phyloP scores from a whole-genome alignment of 2,888 invertebrate genomes.

The Lypha dubia region DNA sequence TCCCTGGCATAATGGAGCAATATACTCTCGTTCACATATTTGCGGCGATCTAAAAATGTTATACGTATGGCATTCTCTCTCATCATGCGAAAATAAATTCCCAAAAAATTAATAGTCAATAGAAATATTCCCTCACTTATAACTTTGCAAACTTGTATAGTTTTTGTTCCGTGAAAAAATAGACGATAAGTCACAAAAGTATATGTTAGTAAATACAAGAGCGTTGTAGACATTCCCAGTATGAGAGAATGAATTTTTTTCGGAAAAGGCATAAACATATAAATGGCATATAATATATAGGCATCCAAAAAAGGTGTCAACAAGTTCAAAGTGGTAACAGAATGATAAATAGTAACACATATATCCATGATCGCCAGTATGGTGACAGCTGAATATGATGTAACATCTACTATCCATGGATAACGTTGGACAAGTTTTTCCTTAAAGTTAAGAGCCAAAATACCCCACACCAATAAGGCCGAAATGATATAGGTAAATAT shows the following conservation, averaged over 20 bases:
- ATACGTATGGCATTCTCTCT: slow-evolving; percentile 93
- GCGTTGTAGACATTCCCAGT: slow-evolving; percentile 88
- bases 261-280: slow-evolving; percentile 92
- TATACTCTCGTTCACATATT: slow-evolving; percentile 93
- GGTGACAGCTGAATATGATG: slow-evolving; percentile 83
- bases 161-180: slow-evolving; percentile 76
- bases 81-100: slow-evolving; percentile 93
- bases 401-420: slow-evolving; percentile 81
- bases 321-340: slow-evolving; percentile 83
- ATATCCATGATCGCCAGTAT: slow-evolving; percentile 86
- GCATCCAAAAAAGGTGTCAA: slow-evolving; percentile 89
- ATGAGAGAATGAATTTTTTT: slow-evolving; percentile 88
- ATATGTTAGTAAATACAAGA: slow-evolving; percentile 86
- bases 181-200: slow-evolving; percentile 85
- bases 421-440: slow-evolving; percentile 81
- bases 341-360: slow-evolving; percentile 87
- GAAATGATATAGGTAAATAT: slow-evolving; percentile 80
- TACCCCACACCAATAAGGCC: slow-evolving; percentile 79
- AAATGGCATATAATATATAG: slow-evolving; percentile 90
- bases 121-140: slow-evolving; percentile 86
- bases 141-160: slow-evolving; percentile 82
- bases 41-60: slow-evolving; percentile 93
- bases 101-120: slow-evolving; percentile 91
- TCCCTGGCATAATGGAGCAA: slow-evolving; percentile 92
- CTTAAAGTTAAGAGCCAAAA: slow-evolving; percentile 81